Evolutionary conservation across 2,888 invertebrate species (phyloP), one percentile per base, ranked within the genome.

Genomic region (Eremobia ochroleuca): DNA sequence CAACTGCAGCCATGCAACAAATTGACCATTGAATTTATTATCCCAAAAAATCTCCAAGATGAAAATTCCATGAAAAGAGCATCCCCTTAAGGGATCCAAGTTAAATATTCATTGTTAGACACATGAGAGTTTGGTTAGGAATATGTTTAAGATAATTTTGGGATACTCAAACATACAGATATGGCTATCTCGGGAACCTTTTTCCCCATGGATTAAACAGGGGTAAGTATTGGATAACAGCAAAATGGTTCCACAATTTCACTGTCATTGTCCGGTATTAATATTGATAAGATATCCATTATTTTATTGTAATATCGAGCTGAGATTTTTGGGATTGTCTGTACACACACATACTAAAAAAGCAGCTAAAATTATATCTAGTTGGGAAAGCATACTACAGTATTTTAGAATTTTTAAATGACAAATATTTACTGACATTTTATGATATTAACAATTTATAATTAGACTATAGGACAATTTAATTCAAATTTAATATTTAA

Each of bases 31-130:
- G 5, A n/a, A 34, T 58, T 55, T 11, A 34, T 3, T n/a, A 68
- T 18, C 9, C 34, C 11, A 59, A 34, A 58, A 58, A n/a, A 34
- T 11, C 18, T 25, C 18, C 49, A 15, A 4, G 31, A 66, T 46
- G 8, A n/a, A 11, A 67, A 79, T n/a, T n/a, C n/a, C n/a, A 67
- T 46, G n/a, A 69, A 83, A 77, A 55, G 78, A 71, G 9, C 66
- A 83, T 62, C 4, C 58, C 58, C 70, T 78, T 81, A 81, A 81
- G 55, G 55, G 78, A 70, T 77, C 25, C 15, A 67, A 83, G 79
- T 85, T 82, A 85, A 87, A 88, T 87, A 88, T 89, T 89, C 88
- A 88, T 88, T 78, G 83, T 80, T 76, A 58, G 74, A 81, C 75
- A 31, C 62, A 70, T 64, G 61, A 58, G 72, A 81, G 67, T 77